Conservation (phyloP, 1,140 invertebrate genomes). For the Steinernema khuongi region DNA sequence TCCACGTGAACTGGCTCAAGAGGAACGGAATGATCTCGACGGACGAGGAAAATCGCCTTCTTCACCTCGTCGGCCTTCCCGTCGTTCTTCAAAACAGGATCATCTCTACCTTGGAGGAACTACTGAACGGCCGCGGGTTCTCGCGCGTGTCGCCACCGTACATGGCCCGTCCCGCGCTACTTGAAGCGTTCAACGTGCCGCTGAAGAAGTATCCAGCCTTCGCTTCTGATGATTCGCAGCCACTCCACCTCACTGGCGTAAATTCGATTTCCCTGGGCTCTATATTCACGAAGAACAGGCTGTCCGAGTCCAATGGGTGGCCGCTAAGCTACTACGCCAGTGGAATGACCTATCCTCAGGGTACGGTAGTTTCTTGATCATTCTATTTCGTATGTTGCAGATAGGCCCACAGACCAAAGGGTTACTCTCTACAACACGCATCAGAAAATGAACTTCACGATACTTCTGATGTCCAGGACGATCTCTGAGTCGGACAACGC, state of each 20-base stretch:
- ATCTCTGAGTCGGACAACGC: neutral
- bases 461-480: neutral
- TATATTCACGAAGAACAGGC: neutral
- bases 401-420: neutral
- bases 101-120: neutral
- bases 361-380: neutral
- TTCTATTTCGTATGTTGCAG: neutral
- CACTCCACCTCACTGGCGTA: neutral
- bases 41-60: neutral
- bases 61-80: neutral
- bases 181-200: neutral
- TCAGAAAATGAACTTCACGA: neutral
- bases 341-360: neutral
- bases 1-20: neutral
- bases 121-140: neutral
- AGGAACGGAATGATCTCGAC: neutral
- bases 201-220: neutral
- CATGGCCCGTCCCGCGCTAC: neutral
- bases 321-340: neutral
- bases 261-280: neutral
- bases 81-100: neutral
- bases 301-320: neutral
- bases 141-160: neutral
- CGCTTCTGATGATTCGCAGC: neutral
- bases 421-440: neutral